Conservation (phyloP, 2,797 vertebrate genomes). For the Gymnocypris eckloni region DNA sequence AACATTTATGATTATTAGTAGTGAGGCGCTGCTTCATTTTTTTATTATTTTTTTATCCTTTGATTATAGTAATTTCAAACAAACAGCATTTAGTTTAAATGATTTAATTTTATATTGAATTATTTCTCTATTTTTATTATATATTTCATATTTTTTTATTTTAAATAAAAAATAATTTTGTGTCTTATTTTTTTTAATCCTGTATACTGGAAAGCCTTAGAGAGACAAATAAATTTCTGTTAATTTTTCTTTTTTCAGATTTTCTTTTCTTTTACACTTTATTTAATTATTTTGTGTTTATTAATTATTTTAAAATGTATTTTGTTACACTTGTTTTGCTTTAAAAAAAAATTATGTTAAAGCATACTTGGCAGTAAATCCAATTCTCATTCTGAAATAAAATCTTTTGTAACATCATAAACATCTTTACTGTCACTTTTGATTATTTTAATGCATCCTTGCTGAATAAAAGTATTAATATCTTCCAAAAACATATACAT, state of each 20-base stretch:
- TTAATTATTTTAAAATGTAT: background rate
- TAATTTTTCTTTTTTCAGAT: background rate
- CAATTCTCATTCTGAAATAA: background rate
- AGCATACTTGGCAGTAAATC: background rate
- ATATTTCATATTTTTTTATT: background rate
- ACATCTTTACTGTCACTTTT: background rate
- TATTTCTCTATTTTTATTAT: background rate
- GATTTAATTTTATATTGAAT: background rate
- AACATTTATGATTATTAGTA: background rate
- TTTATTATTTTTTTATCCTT: background rate
- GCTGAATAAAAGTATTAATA: background rate
- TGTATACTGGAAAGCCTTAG: background rate
- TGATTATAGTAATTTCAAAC: background rate
- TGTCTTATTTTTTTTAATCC: background rate
- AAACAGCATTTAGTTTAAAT: background rate
- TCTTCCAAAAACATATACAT: too few relatives aligned
- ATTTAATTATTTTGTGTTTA: background rate
- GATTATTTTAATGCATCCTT: background rate
- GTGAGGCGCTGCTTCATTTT: background rate
- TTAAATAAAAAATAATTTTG: background rate
- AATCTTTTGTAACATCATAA: background rate
- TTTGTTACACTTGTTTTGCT: background rate
- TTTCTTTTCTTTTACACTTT: background rate
- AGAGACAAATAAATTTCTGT: background rate
- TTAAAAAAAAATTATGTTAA: too few relatives aligned